Evolutionary conservation across 1,140 invertebrate genomes (phyloP), one percentile per base, ranked within the genome.

Genomic region (Geopemphigus sp.): DNA sequence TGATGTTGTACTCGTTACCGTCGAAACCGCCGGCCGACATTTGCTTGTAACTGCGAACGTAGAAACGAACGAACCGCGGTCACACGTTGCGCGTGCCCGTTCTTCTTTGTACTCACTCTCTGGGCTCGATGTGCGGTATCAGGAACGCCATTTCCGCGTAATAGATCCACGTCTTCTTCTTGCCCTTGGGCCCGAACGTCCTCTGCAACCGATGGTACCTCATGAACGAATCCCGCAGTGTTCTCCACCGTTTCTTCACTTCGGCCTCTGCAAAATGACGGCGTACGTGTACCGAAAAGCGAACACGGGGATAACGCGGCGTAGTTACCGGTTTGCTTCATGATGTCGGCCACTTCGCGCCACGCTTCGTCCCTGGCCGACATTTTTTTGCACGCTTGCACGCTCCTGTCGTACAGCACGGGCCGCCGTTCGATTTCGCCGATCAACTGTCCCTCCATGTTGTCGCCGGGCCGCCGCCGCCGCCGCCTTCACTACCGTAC

Each of bases 81-180:
- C n/a, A n/a, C n/a, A n/a, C n/a, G n/a, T n/a, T n/a, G n/a, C n/a
- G n/a, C n/a, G n/a, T n/a, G n/a, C n/a, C n/a, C n/a, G n/a, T n/a
- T n/a, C n/a, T n/a, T n/a, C n/a, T n/a, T n/a, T 57, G 8, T 24
- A 17, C 26, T 76, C 50, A 78, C 74, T 78, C 74, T 78, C 74
- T 78, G 74, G 74, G 74, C 45, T 78, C 74, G 56, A 78, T 78
- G 74, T 78, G 74, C 57, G 74, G 74, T 78, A 78, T 78, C 54
- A 78, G 17, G 47, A 78, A 78, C 24, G 74, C 56, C 74, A 78
- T 78, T 15, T 78, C 74, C 57, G 61, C 39, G 29, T 78, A 78
- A 39, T 78, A 78, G 15, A 78, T 78, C 74, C 74, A 78, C 74
- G 47, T 78, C 50, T 78, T 78, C 74, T 78, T 78, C 56, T 78